phyloP scores from a whole-genome alignment of 2,888 invertebrate species.

The Steinernema carpocapsae region DNA sequence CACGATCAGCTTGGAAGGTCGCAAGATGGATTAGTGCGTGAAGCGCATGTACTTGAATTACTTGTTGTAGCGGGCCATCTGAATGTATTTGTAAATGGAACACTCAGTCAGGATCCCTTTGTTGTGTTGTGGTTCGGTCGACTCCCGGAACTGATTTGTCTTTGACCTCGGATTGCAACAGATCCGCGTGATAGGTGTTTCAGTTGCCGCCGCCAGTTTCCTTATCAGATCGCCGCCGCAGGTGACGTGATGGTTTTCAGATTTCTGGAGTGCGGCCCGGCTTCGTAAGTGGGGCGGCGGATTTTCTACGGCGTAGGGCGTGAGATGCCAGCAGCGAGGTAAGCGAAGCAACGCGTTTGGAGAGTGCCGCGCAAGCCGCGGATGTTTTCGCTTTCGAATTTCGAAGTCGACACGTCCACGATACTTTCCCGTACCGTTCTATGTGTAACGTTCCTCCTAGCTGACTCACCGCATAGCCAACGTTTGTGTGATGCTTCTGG shows the following conservation, averaged over 20 bases:
- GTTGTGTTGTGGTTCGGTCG: neutral
- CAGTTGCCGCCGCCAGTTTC: neutral
- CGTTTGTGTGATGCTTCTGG: neutral
- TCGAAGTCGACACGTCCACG: no score
- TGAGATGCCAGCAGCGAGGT: neutral
- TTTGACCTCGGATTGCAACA: conserved; percentile 27
- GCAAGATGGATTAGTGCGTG: conserved; percentile 53
- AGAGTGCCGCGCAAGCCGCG: no score
- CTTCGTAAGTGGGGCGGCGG: neutral
- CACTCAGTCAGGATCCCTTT: neutral
- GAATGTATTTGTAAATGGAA: neutral
- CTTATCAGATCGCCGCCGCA: neutral
- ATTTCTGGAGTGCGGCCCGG: neutral
- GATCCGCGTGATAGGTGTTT: conserved; percentile 2
- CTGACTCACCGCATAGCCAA: neutral
- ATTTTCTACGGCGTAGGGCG: neutral
- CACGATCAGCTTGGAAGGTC: conserved; percentile 61
- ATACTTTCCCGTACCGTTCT: no score
- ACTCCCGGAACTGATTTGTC: conserved; percentile 11
- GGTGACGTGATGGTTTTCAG: conserved; percentile 22
- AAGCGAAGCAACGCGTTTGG: no score
- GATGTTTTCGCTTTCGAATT: no score
- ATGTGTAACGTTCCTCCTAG: no score
- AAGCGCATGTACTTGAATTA: neutral
- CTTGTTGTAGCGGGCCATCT: neutral